phyloP scores from a whole-genome alignment of 2,113 vertebrate species.

The Platichthys flesus region DNA sequence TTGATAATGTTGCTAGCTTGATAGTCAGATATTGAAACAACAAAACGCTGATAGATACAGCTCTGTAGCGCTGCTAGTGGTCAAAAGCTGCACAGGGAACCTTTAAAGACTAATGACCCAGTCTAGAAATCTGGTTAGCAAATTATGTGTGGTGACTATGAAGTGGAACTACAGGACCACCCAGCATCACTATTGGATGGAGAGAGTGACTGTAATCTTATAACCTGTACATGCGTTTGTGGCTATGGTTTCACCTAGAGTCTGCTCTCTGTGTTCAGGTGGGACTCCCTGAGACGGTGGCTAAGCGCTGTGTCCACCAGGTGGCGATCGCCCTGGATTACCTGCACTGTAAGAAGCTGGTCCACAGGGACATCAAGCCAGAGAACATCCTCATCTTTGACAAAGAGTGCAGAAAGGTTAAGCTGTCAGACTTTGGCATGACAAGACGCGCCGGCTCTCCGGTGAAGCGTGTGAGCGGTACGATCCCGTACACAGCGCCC shows the following conservation, averaged over 20 bases:
- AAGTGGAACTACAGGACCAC: no score
- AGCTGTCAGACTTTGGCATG: constrained; percentile 88
- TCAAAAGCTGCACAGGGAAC: not conserved
- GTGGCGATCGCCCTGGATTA: constrained; percentile 85
- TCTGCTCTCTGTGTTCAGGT: constrained; percentile 69
- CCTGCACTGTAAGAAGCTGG: constrained; percentile 84
- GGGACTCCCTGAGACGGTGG: constrained; percentile 81
- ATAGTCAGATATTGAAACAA: not conserved
- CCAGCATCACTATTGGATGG: no score
- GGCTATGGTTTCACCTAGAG: not conserved
- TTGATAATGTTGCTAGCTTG: no score
- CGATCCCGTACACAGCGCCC: constrained; percentile 86
- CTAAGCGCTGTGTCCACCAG: constrained; percentile 86
- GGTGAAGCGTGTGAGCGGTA: constrained; percentile 85
- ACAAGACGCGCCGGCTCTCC: constrained; percentile 82
- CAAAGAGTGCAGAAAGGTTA: constrained; percentile 84
- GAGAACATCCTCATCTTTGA: constrained; percentile 88
- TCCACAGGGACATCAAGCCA: constrained; percentile 86
- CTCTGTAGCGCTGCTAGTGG: not conserved
- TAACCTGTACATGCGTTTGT: not conserved
- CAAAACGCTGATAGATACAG: not conserved
- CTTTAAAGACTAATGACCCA: not conserved
- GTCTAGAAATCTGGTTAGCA: not conserved
- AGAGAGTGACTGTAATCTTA: no score
- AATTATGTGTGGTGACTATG: not conserved